phyloP scores from a whole-genome alignment of 2,888 invertebrate species.

The Allophyes oxyacanthae region DNA sequence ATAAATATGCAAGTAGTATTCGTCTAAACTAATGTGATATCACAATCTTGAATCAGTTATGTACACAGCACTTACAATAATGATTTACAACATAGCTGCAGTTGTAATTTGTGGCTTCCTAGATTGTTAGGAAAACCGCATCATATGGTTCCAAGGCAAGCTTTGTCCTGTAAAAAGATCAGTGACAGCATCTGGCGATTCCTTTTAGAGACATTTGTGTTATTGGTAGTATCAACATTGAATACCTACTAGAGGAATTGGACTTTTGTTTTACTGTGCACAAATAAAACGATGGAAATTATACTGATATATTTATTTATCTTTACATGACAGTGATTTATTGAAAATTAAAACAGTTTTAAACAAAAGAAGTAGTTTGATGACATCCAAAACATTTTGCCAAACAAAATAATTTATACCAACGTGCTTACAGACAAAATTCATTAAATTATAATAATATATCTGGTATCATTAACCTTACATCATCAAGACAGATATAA shows the following conservation, averaged over 20 bases:
- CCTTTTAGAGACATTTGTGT: conserved; percentile 65
- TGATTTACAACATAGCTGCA: conserved; percentile 5
- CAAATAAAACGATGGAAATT: conserved; percentile 74
- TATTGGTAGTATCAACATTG: conserved; percentile 68
- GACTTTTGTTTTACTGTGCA: conserved; percentile 67
- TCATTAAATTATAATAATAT: conserved; percentile 2
- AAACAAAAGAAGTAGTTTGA: conserved; percentile 2
- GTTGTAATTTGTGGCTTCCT: conserved; percentile 1
- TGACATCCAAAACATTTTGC: conserved; percentile 3
- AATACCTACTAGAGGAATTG: conserved; percentile 59
- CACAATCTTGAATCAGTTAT: conserved; percentile 8
- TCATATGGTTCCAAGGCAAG: no score
- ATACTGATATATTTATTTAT: conserved; percentile 52
- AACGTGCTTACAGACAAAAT: neutral
- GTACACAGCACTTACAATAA: neutral
- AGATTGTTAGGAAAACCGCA: neutral
- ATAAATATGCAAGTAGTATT: conserved; percentile 26
- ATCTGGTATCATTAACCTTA: neutral
- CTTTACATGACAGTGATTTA: conserved; percentile 15
- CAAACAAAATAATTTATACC: conserved; percentile 8
- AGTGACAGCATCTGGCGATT: neutral
- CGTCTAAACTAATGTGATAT: conserved; percentile 21
- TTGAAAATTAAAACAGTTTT: conserved; percentile 11
- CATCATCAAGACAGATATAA: conserved; percentile 10
- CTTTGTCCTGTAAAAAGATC: neutral